Evolutionary conservation across 2,113 vertebrate species (phyloP), one percentile per base, ranked within the genome.

Genomic region (Pipra filicauda): DNA sequence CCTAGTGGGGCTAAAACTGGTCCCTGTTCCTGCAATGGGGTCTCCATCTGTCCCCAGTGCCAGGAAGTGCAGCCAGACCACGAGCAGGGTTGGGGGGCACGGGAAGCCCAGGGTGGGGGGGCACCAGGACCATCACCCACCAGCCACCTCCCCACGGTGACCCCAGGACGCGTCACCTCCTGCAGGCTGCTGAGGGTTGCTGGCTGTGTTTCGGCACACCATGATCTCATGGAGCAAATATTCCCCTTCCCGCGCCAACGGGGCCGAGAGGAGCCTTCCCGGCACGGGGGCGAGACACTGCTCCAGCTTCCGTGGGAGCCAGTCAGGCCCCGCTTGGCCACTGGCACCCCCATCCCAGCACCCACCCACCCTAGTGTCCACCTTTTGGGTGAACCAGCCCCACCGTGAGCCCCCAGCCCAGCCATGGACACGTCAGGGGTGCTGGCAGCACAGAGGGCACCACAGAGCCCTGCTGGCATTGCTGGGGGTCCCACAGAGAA

Each of bases 191-290:
- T 5, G 16, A n/a, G 49, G n/a, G 75, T 6, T 91, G 65, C 76
- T 78, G 54, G 88, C 89, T 26, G 6, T 46, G 11, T 48, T 75
- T 54, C 64, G 70, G 89, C 82, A 57, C 73, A 18, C 66, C 88
- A 93, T 97, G 96, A 98, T 48, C 96, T 97, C 96, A 97, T 80
- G 80, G 92, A 95, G 91, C 77, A 96, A 97, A 96, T 41, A 97
- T 95, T 95, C 93, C 84, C 88, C 51, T 95, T 92, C 93, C 95
- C 16, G 95, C 43, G 93, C 95, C 96, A 97, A 41, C 5, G 15
- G 31, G 80, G 80, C 19, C 12, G 33, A 78, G 94, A 85, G 85
- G 78, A 97, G 69, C 86, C 81, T 55, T 89, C 91, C 94, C 67
- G 20, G 67, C 10, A 64, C 28, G 86, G 66, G 81, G 78, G 71